Percentiles rank a stretch among this genome's conserved stretches.
These are phyloP conservation scores for Sylvia atricapilla DNA, from an alignment of 2,113 vertebrate species.

Conservation along the genomic window DNA sequence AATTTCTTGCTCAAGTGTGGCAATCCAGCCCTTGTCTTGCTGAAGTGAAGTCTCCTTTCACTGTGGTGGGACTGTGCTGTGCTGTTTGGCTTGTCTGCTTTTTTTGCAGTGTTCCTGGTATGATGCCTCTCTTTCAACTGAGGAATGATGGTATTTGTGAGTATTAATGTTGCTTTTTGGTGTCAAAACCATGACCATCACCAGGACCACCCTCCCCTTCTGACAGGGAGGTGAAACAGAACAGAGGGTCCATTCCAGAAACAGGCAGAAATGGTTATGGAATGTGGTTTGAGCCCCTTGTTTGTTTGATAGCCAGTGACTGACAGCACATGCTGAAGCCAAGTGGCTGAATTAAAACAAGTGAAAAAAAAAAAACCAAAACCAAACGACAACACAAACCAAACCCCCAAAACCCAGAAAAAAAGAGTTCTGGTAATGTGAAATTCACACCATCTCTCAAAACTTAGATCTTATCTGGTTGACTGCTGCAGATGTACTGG, in stretches of 20 bases:
- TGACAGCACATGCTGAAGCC: background rate
- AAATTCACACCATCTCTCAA: background rate
- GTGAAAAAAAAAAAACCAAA: background rate
- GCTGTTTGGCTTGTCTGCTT: background rate
- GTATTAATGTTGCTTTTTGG: background rate
- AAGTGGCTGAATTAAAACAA: background rate
- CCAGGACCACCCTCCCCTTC: background rate
- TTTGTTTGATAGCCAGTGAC: background rate
- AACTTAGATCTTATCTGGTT: background rate
- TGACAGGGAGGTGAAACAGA: background rate
- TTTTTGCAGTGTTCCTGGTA: background rate
- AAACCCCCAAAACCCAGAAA: too few species aligned
- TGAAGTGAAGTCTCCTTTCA: background rate
- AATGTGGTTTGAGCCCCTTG: accelerated
- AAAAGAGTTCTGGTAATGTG: background rate
- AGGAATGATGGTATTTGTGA: accelerated
- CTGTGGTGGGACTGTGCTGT: background rate
- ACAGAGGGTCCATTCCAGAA: accelerated
- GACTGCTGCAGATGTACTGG: background rate
- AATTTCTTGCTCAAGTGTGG: background rate
- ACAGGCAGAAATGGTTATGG: background rate
- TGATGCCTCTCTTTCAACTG: background rate
- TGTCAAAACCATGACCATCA: background rate
- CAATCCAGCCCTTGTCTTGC: background rate
- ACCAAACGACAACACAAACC: background rate